These are phyloP conservation scores for Pantelozetes paolii DNA, from an alignment of 2,888 invertebrate species.

Conservation along the genomic window DNA sequence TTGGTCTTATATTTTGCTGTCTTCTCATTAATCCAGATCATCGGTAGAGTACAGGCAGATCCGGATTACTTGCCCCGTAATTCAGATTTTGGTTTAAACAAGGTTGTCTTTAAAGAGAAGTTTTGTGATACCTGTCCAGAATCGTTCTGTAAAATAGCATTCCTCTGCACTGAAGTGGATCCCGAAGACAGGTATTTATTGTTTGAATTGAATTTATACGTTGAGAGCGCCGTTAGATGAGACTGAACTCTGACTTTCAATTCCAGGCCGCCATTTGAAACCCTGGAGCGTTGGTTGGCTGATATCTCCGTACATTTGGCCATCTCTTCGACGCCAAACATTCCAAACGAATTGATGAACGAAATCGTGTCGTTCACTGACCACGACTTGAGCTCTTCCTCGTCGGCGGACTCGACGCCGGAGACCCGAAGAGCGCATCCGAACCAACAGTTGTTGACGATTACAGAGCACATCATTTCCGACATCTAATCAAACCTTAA, in stretches of 20 bases:
- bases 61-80: constrained; percentile 88
- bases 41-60: constrained; percentile 89
- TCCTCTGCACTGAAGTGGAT: constrained; percentile 81
- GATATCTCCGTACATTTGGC: constrained; percentile 69
- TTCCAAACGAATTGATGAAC: constrained; percentile 65
- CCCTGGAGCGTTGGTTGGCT: constrained; percentile 82
- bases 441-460: constrained; percentile 48
- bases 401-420: constrained; percentile 60
- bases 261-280: constrained; percentile 77
- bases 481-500: constrained; percentile 14
- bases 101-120: constrained; percentile 74
- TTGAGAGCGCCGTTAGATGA: neutral
- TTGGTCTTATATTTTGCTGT: too few relatives aligned
- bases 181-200: constrained; percentile 71
- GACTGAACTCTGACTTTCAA: constrained; percentile 23
- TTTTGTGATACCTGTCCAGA: constrained; percentile 76
- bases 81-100: constrained; percentile 85
- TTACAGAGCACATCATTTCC: constrained; percentile 48
- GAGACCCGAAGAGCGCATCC: constrained; percentile 53
- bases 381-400: constrained; percentile 57
- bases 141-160: constrained; percentile 79
- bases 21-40: constrained; percentile 61
- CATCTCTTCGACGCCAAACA: constrained; percentile 56
- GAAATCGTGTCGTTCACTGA: constrained; percentile 68
- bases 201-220: constrained; percentile 45